These are phyloP conservation scores for Tetraodon nigroviridis DNA, from an alignment of 2,113 vertebrate species.

Conservation along the genomic window DNA sequence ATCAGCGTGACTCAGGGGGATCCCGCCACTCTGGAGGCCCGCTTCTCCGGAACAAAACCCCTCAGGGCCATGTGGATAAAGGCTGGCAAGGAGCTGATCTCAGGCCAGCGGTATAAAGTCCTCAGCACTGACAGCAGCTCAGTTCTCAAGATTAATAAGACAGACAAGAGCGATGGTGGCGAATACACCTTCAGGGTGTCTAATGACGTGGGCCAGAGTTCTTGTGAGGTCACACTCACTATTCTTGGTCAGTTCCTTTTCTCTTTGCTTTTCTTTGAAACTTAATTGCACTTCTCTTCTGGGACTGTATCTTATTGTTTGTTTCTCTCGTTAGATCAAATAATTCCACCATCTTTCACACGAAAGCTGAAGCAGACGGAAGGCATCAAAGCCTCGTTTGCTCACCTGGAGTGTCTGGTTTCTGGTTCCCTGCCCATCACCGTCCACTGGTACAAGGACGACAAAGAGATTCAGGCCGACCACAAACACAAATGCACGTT, in stretches of 20 bases:
- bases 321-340: constrained; percentile 81
- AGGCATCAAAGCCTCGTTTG: constrained; percentile 92
- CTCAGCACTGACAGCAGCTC: constrained; percentile 85
- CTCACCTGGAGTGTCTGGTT: constrained; percentile 92
- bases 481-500: constrained; percentile 93
- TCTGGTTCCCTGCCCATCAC: constrained; percentile 93
- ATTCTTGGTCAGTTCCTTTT: constrained; percentile 83
- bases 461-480: constrained; percentile 81
- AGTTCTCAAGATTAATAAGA: constrained; percentile 84
- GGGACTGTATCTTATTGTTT: constrained; percentile 9
- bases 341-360: constrained; percentile 93
- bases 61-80: constrained; percentile 88
- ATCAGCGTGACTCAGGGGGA: constrained; percentile 96
- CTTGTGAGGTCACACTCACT: constrained; percentile 85
- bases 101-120: constrained; percentile 87
- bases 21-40: constrained; percentile 88
- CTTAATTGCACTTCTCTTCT: not conserved
- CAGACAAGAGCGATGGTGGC: constrained; percentile 86
- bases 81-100: constrained; percentile 82
- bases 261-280: not conserved
- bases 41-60: constrained; percentile 90
- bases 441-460: constrained; percentile 91
- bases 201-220: constrained; percentile 89
- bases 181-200: constrained; percentile 90
- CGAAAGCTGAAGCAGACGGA: constrained; percentile 93